Conservation (phyloP, 1,140 invertebrate genomes). For the Magallana angulata region DNA sequence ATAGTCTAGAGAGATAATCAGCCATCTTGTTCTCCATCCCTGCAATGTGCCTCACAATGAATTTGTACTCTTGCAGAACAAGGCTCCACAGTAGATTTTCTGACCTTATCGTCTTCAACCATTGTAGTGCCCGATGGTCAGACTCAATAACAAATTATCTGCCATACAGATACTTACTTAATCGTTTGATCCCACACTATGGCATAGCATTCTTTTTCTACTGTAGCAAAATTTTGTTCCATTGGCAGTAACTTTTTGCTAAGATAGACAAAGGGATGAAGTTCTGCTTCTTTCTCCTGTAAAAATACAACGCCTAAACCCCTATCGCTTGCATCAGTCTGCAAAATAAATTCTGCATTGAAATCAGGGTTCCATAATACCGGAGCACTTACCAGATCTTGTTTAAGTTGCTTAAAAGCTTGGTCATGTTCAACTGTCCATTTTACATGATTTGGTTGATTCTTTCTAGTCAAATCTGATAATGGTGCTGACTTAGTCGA, state of each 20-base stretch:
- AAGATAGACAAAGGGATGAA: neutral
- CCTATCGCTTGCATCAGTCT: constrained; percentile 55
- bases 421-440: constrained; percentile 30
- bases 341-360: constrained; percentile 53
- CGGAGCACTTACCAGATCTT: constrained; percentile 38
- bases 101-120: constrained; percentile 4
- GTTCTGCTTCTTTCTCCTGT: neutral
- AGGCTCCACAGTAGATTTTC: constrained; percentile 35
- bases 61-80: constrained; percentile 22
- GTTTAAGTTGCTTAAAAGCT: constrained; percentile 49
- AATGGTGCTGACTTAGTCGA: constrained; percentile 63
- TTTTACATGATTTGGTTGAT: constrained; percentile 4
- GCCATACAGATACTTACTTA: constrained; percentile 7
- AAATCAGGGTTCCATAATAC: constrained; percentile 52
- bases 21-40: constrained; percentile 15
- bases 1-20: constrained; percentile 13
- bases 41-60: neutral
- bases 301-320: constrained; percentile 8
- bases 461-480: constrained; percentile 49
- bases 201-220: constrained; percentile 45
- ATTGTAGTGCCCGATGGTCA: constrained; percentile 25
- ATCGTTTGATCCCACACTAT: constrained; percentile 11
- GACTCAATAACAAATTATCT: constrained; percentile 15
- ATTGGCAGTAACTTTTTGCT: constrained; percentile 7
- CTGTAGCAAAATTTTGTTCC: neutral